Evolutionary conservation across 2,888 invertebrate genomes (phyloP).

Genomic region (Pemphredon lugubris): DNA sequence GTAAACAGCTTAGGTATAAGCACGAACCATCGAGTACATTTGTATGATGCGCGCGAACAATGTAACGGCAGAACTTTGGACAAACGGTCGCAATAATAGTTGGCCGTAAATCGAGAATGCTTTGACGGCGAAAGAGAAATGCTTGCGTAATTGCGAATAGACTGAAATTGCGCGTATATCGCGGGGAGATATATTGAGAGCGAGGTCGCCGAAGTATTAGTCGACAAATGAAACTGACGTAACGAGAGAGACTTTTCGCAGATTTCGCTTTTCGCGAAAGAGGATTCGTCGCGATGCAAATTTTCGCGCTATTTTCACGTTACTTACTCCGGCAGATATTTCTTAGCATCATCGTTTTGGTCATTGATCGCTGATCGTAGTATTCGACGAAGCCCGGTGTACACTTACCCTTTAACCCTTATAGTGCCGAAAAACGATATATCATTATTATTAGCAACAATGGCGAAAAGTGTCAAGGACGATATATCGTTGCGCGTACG

Average conservation of each 20-base stretch:
- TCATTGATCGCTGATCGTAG: no score
- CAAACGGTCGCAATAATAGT: constrained; percentile 30
- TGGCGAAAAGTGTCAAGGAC: no score
- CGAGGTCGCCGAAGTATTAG: constrained; percentile 48
- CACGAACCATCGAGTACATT: no score
- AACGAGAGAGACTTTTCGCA: constrained; percentile 17
- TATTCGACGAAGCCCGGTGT: no score
- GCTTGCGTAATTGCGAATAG: constrained; percentile 47
- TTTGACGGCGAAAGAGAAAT: constrained; percentile 40
- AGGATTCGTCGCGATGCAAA: no score
- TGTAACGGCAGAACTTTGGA: constrained; percentile 14
- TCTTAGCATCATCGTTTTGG: background rate
- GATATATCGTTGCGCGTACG: no score
- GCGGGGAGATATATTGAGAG: constrained; percentile 43
- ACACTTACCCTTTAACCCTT: no score
- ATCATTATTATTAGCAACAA: no score
- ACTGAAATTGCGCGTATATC: constrained; percentile 45
- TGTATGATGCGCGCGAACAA: no score
- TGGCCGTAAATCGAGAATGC: constrained; percentile 36
- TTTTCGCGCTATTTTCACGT: no score
- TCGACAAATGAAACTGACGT: constrained; percentile 33
- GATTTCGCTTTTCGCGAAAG: background rate
- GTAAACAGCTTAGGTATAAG: no score
- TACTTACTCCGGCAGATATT: background rate
- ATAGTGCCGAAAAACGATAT: no score